phyloP scores from a whole-genome alignment of 2,888 invertebrate genomes.

The Chaitophorus viminalis region DNA sequence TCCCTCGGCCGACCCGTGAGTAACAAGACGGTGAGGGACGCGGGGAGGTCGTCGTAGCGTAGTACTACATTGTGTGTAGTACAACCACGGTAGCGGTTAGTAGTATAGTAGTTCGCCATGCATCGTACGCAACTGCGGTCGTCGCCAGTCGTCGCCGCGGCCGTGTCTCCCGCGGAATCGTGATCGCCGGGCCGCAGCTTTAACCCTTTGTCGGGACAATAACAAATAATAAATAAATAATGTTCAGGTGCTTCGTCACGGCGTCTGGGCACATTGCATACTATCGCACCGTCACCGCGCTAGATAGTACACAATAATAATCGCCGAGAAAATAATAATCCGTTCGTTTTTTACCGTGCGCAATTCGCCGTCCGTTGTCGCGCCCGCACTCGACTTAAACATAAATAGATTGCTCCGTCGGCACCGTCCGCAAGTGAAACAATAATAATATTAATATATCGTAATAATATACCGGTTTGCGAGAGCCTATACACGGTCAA shows the following conservation, averaged over 20 bases:
- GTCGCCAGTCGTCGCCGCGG: background rate
- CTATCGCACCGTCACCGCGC: no score
- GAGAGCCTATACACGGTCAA: background rate
- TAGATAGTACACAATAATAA: background rate
- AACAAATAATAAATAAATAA: no score
- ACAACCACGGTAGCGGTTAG: background rate
- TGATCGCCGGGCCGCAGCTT: background rate
- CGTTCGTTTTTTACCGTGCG: background rate
- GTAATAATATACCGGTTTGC: background rate
- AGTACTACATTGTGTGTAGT: background rate
- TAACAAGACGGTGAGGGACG: background rate
- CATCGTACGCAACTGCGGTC: background rate
- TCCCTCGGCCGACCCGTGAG: constrained; percentile 17
- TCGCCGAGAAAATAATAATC: background rate
- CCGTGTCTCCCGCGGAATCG: background rate
- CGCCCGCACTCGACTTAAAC: background rate
- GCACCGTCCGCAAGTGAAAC: background rate
- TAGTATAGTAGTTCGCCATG: background rate
- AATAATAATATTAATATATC: background rate
- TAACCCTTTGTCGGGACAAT: background rate
- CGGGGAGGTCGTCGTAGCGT: background rate
- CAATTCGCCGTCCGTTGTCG: background rate
- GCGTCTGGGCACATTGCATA: background rate
- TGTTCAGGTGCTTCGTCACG: background rate
- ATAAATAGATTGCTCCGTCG: background rate